phyloP scores from a whole-genome alignment of 2,797 vertebrate genomes.

The Mustela erminea region DNA sequence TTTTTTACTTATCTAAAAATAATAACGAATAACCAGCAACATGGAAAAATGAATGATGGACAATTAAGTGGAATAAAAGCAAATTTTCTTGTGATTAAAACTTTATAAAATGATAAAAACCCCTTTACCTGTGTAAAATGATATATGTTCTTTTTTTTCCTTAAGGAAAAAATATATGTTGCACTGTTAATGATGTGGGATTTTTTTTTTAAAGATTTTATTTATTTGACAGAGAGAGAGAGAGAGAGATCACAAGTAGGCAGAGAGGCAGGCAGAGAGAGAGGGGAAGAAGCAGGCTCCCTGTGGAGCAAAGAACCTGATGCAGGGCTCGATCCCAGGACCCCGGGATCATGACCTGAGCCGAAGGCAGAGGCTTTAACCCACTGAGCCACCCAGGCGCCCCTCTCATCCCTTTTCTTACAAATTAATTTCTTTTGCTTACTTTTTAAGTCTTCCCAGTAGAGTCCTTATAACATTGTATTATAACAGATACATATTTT shows the following conservation, averaged over 20 bases:
- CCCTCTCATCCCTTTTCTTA: not conserved
- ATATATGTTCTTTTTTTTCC: not conserved
- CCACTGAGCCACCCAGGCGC: too few species aligned
- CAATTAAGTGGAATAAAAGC: slow-evolving; percentile 34
- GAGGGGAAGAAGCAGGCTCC: too few species aligned
- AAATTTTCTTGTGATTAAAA: slow-evolving; percentile 22
- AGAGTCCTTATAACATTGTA: not conserved
- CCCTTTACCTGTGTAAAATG: not conserved
- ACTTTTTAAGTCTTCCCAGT: slow-evolving; percentile 12
- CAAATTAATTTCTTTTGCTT: slow-evolving; percentile 6
- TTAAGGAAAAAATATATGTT: not conserved
- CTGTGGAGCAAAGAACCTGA: too few species aligned
- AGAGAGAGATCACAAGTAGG: too few species aligned
- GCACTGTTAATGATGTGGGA: not conserved
- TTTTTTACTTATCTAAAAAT: slow-evolving; percentile 36
- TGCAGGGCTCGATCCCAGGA: too few species aligned
- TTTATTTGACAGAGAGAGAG: too few species aligned
- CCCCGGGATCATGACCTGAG: too few species aligned
- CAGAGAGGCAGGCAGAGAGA: too few species aligned
- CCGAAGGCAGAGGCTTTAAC: too few species aligned
- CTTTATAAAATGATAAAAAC: slow-evolving; percentile 2
- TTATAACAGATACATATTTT: slow-evolving; percentile 17
- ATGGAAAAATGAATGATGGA: not conserved
- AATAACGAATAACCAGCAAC: not conserved
- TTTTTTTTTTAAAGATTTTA: not conserved